A percentile compares a stretch with the other conserved stretches of the same genome.
phyloP scores from a whole-genome alignment of 2,888 invertebrate genomes.

The Pseudolycoriella hygida region DNA sequence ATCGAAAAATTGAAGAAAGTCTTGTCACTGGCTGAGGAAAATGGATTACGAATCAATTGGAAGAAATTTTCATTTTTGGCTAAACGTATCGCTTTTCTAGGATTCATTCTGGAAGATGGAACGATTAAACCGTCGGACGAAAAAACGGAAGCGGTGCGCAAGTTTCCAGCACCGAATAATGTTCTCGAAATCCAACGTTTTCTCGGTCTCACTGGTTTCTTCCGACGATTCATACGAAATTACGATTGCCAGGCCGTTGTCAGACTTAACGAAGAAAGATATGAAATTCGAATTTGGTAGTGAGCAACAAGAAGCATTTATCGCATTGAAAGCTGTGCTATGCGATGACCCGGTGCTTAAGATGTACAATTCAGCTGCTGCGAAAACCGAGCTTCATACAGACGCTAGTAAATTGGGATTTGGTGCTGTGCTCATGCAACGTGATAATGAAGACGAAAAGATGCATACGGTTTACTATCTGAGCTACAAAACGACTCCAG shows the following conservation, averaged over 20 bases:
- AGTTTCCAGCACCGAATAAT: slow-evolving; percentile 14
- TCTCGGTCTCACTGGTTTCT: slow-evolving; percentile 16
- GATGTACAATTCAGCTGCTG: not conserved
- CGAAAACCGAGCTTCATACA: slow-evolving; percentile 15
- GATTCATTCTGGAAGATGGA: not conserved
- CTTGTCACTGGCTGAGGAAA: no score
- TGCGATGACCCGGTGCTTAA: not conserved
- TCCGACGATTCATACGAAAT: slow-evolving; percentile 14
- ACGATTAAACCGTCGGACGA: not conserved
- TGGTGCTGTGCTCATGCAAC: slow-evolving; percentile 16
- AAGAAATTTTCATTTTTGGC: slow-evolving; percentile 11
- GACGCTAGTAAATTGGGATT: slow-evolving; percentile 16
- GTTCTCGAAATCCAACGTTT: slow-evolving; percentile 16
- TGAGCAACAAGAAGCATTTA: slow-evolving; percentile 12
- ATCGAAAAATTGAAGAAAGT: slow-evolving; percentile 8
- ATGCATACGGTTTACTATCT: slow-evolving; percentile 16
- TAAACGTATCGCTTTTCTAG: slow-evolving; percentile 6
- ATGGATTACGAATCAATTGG: no score
- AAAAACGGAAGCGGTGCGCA: no score
- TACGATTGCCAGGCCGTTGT: slow-evolving; percentile 10
- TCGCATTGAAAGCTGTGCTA: slow-evolving; percentile 10
- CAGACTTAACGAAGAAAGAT: slow-evolving; percentile 12
- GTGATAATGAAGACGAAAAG: slow-evolving; percentile 10
- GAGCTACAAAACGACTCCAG: slow-evolving; percentile 14
- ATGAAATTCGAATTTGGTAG: slow-evolving; percentile 11